phyloP scores from a whole-genome alignment of 2,113 vertebrate genomes.

The Sclerurus mexicanus region DNA sequence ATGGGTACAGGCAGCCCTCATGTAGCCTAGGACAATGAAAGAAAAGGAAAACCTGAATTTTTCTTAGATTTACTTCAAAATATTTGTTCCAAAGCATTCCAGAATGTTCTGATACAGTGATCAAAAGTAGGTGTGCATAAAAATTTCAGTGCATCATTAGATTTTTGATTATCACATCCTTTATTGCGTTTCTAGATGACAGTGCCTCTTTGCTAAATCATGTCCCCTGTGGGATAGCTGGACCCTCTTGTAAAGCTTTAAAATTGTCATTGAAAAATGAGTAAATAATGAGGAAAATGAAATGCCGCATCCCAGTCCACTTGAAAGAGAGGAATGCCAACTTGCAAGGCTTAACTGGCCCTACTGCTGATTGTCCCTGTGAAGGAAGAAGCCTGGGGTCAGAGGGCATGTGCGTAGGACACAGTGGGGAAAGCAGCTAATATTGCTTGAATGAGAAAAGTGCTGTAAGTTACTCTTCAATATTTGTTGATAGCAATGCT shows the following conservation, averaged over 20 bases:
- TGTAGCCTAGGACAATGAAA: neutral
- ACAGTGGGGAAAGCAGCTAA: neutral
- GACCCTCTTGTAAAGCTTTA: neutral
- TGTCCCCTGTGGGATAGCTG: neutral
- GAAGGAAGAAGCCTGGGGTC: neutral
- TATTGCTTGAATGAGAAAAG: slow-evolving; percentile 7
- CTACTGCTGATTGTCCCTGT: neutral
- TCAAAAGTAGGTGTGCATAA: neutral
- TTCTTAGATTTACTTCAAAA: neutral
- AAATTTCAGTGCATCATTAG: neutral
- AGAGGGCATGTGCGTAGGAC: neutral
- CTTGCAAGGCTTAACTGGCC: neutral
- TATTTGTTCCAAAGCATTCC: neutral
- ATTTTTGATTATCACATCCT: neutral
- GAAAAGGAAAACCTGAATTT: neutral
- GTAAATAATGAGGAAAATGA: neutral
- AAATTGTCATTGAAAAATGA: neutral
- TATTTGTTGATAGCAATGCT: slow-evolving; percentile 38
- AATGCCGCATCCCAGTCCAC: neutral
- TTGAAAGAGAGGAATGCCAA: neutral
- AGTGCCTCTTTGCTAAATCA: neutral
- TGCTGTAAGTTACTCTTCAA: neutral
- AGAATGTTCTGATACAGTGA: neutral
- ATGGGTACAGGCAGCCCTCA: neutral
- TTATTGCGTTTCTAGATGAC: neutral